A percentile compares a stretch with the other conserved stretches of the same genome.
Conservation (phyloP, 2,888 invertebrate species). For the Eupithecia exiguata region DNA sequence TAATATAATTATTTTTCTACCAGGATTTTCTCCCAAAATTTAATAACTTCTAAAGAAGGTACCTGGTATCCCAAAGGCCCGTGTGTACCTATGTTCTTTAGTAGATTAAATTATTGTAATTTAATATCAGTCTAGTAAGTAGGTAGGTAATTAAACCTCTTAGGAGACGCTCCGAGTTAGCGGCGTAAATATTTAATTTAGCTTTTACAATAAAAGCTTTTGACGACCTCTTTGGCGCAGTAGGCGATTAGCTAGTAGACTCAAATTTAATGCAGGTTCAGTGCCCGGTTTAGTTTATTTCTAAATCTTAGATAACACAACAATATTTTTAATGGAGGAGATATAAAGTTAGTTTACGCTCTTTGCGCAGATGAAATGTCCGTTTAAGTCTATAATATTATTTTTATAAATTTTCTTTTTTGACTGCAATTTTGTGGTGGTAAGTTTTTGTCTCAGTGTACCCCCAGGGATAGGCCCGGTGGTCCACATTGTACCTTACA, state of each 20-base stretch:
- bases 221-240: neutral
- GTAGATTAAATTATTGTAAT: neutral
- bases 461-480: too few species aligned
- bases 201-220: constrained; percentile 13
- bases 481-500: too few species aligned
- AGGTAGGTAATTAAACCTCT: constrained; percentile 10
- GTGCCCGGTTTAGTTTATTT: neutral
- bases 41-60: neutral
- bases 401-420: too few species aligned
- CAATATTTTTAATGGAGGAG: too few species aligned
- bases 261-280: neutral
- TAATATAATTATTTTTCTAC: neutral
- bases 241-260: neutral
- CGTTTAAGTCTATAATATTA: too few species aligned
- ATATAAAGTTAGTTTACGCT: too few species aligned
- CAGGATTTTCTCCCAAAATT: neutral
- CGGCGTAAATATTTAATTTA: constrained; percentile 5
- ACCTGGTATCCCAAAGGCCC: neutral
- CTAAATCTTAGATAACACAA: neutral
- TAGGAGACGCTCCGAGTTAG: neutral
- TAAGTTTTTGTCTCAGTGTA: too few species aligned
- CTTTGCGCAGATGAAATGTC: too few species aligned
- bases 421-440: too few species aligned
- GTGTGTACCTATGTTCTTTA: neutral
- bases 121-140: constrained; percentile 12